Base-by-base conservation (phyloP, 2,888 invertebrate genomes). In the Pseudococcus viburni region DNA sequence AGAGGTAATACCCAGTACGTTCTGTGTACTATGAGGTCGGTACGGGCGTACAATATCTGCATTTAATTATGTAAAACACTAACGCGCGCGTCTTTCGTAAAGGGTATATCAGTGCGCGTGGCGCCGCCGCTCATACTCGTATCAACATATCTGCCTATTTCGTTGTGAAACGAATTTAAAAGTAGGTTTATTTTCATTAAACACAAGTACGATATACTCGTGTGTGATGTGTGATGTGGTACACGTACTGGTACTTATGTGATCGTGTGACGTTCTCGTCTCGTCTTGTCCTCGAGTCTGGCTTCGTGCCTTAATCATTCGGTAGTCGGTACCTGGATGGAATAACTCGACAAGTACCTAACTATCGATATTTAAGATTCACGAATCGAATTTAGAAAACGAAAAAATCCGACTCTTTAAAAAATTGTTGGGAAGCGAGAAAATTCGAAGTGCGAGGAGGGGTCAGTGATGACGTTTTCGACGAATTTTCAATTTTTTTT, bases 31-130 rank as follows among this genome's bases (percentile, higher is more conserved):
- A 42, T 9, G 42, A 42, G 42, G 6, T 42, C 42, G 42, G 42
- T 42, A 42, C 64, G n/a, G 7, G n/a, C n/a, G n/a, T 64, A n/a
- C 59, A 59, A 64, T 68, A 19, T 73, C 33, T 33, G 12, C 15
- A 15, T 73, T 33, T 17, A 73, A 26, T 26, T 33, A 73, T 73
- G 73, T 33, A 33, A 73, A 73, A 73, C 73, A 7, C 33, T 17
- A 73, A 33, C 73, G 33, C 73, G 73, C 73, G 73, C 33, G 73
- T 73, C 73, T 73, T 73, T 73, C 73, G 33, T 73, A 33, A 73
- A 73, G 7, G 73, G 33, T 73, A 9, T 42, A 42, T 3, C 42
- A 33, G 73, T 12, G 17, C 73, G 73, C 73, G 73, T 33, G 73
- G 73, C 73, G 73, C 68, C 12, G 22, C 11, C 22, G 12, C 33